Evolutionary conservation across 2,888 invertebrate genomes (phyloP).

Genomic region (Polylopha cassiicola): DNA sequence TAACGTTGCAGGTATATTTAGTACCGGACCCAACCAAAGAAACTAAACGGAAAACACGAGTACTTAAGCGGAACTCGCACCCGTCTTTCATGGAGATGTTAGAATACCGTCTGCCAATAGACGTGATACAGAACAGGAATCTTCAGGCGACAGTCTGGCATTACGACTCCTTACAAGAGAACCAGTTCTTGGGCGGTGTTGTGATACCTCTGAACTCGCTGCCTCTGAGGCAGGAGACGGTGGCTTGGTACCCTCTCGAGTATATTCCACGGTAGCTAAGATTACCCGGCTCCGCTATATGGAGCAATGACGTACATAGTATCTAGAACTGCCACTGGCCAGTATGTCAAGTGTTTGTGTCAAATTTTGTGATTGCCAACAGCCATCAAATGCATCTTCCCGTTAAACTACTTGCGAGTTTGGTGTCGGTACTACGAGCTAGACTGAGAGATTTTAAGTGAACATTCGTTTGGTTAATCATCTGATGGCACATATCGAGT

Average conservation of each 20-base stretch:
- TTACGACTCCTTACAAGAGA: constrained; percentile 94
- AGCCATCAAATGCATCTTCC: no score
- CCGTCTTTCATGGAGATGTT: constrained; percentile 99
- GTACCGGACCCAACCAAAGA: constrained; percentile 94
- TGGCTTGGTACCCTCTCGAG: constrained; percentile 90
- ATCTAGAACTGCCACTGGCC: no score
- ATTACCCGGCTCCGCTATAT: constrained; percentile 52
- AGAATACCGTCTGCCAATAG: constrained; percentile 90
- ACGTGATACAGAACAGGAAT: constrained; percentile 83
- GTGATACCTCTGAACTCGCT: constrained; percentile 85
- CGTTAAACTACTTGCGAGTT: no score
- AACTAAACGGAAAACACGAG: constrained; percentile 97
- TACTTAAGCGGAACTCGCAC: constrained; percentile 93
- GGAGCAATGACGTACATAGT: constrained; percentile 33
- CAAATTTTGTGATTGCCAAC: no score
- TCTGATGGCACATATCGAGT: no score
- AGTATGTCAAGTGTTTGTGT: not conserved
- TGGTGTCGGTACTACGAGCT: no score
- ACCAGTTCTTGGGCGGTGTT: constrained; percentile 96
- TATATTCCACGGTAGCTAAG: constrained; percentile 71
- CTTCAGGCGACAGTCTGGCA: constrained; percentile 97
- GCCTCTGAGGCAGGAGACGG: constrained; percentile 86
- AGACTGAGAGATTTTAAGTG: no score
- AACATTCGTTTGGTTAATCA: no score
- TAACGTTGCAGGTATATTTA: constrained; percentile 80